Conservation (phyloP, 2,888 invertebrate genomes). For the Diogma glabrata region DNA sequence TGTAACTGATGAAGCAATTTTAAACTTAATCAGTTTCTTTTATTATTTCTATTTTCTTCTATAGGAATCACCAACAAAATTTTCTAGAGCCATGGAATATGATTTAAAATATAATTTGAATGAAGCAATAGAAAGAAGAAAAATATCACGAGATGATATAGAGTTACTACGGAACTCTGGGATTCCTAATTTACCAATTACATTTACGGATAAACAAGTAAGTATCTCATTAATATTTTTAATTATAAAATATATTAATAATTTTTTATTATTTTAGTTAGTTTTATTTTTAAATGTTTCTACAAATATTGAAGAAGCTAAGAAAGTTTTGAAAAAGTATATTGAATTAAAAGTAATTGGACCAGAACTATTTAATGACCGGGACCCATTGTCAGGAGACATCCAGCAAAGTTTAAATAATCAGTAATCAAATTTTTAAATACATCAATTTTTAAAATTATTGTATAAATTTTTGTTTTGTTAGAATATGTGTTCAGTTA, state of each 20-base stretch:
- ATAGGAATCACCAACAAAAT: too few relatives aligned
- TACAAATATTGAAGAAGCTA: slow-evolving; percentile 15
- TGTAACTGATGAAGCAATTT: too few relatives aligned
- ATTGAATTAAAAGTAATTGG: slow-evolving; percentile 45
- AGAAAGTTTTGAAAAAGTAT: slow-evolving; percentile 40
- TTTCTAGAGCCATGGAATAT: too few relatives aligned
- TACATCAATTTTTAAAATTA: background rate
- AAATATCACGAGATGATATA: slow-evolving; percentile 14
- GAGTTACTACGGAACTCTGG: slow-evolving; percentile 10
- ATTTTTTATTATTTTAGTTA: too few relatives aligned
- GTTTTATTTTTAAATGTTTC: slow-evolving; percentile 18
- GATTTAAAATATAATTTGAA: slow-evolving; percentile 17
- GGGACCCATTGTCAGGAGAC: slow-evolving; percentile 36
- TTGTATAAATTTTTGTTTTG: slow-evolving; percentile 23
- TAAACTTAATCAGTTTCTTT: too few relatives aligned
- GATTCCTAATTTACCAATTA: slow-evolving; percentile 14
- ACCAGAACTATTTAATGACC: slow-evolving; percentile 51
- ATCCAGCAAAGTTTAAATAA: slow-evolving; percentile 37
- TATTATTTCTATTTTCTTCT: too few relatives aligned
- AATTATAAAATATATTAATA: too few relatives aligned
- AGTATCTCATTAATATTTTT: too few relatives aligned
- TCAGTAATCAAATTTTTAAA: slow-evolving; percentile 33
- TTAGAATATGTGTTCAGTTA: slow-evolving; percentile 44
- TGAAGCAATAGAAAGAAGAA: slow-evolving; percentile 15
- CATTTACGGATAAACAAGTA: slow-evolving; percentile 18